Evolutionary conservation across 2,888 invertebrate species (phyloP), one percentile per base, ranked within the genome.

Genomic region (Thymelicus acteon): DNA sequence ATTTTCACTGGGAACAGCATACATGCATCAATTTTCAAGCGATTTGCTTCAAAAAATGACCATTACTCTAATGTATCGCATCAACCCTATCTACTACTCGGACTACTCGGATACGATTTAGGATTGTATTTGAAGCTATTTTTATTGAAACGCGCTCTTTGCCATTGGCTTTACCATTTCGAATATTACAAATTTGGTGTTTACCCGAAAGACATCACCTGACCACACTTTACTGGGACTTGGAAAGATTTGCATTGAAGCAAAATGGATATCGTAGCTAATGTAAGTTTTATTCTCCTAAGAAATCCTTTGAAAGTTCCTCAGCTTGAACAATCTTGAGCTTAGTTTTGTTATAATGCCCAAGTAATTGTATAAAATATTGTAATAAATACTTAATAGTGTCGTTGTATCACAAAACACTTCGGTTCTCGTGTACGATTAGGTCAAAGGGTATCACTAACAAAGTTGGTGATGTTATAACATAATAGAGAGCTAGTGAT

Each of bases 81-180:
- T 95, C 77, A 95, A 95, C 87, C 95, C 95, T 72, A 95, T 95
- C 82, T 95, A 95, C 86, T 95, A 95, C 86, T 95, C 95, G 67
- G 95, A 95, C 86, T 95, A 95, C 82, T 95, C 95, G 79, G 95
- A 96, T 95, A 95, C 95, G 94, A 94, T 89, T 75, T 91, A 88
- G 83, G 85, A 75, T 85, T 87, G 57, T 79, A 82, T 76, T 77
- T 86, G 74, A 89, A 90, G 79, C 77, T 83, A 75, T 83, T 82
- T 77, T 79, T 78, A 73, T 78, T 77, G 64, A 88, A 87, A 82
- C 81, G 76, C 48, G 78, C 74, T 72, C 80, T 87, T 76, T 93
- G 91, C 85, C 87, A 90, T 86, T 93, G 93, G 92, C 88, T 93
- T 58, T 94, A 90, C 82, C 78, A 92, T 88, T 93, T 93, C 83